A percentile compares a stretch with the other conserved stretches of the same genome.
Conservation (phyloP, 2,797 vertebrate species). For the Accipiter minullus region DNA sequence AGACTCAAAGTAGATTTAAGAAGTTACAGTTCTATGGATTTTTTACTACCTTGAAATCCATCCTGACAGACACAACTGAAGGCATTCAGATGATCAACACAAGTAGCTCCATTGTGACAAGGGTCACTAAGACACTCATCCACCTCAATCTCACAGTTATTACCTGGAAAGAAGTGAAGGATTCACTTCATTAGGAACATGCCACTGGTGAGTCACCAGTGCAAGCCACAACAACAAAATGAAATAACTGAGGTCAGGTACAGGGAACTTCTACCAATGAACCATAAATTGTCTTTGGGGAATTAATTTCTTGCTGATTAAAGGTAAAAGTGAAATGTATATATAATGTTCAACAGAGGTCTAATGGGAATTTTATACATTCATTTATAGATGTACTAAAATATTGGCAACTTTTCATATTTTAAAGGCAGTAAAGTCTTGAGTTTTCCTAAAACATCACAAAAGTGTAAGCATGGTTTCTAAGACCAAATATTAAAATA, state of each 20-base stretch:
- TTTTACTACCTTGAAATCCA: slow-evolving; percentile 79
- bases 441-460: neutral
- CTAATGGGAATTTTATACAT: neutral
- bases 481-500: neutral
- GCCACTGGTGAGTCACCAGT: neutral
- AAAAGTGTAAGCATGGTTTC: neutral
- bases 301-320: neutral
- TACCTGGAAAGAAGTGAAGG: slow-evolving; percentile 72
- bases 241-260: neutral
- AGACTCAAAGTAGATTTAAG: neutral
- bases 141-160: slow-evolving; percentile 83
- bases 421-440: neutral
- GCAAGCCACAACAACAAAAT: neutral
- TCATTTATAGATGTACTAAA: neutral
- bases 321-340: neutral
- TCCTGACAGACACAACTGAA: slow-evolving; percentile 79
- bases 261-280: neutral
- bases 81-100: slow-evolving; percentile 77
- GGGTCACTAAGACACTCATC: slow-evolving; percentile 82
- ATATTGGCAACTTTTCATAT: neutral
- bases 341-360: neutral
- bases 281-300: neutral
- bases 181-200: slow-evolving; percentile 40
- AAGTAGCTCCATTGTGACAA: slow-evolving; percentile 77
- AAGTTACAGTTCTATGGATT: neutral